Percentiles rank a stretch among this genome's conserved stretches.
phyloP scores from a whole-genome alignment of 2,113 vertebrate genomes.

The Arenaria interpres region DNA sequence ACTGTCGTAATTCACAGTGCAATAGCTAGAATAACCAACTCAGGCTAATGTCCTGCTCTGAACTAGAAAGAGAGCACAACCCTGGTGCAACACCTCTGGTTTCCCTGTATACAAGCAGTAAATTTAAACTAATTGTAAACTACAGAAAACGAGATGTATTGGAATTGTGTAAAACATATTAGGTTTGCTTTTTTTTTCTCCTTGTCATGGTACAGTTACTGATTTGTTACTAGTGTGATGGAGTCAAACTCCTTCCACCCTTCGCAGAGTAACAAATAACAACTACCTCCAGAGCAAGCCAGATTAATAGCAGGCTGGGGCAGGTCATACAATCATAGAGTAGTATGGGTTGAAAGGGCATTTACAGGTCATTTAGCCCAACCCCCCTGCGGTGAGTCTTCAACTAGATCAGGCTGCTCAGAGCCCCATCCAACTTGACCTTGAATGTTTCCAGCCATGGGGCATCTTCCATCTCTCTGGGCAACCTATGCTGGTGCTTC shows the following conservation, averaged over 20 bases:
- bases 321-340: neutral
- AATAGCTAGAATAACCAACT: neutral
- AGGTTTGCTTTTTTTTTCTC: neutral
- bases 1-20: neutral
- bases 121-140: neutral
- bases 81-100: neutral
- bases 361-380: neutral
- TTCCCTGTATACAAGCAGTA: accelerated
- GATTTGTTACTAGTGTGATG: neutral
- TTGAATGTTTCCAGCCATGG: neutral
- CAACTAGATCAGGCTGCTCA: neutral
- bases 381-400: neutral
- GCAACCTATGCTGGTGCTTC: neutral
- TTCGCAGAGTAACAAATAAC: neutral
- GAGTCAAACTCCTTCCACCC: neutral
- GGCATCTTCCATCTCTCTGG: neutral
- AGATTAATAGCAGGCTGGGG: neutral
- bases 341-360: neutral
- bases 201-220: neutral
- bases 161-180: neutral
- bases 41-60: neutral
- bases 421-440: neutral
- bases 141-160: neutral
- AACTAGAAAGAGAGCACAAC: neutral
- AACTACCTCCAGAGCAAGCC: neutral